Percentiles rank a stretch among this genome's conserved stretches.
Evolutionary conservation across 2,888 invertebrate genomes (phyloP).

Genomic region (Platycnemis pennipes): DNA sequence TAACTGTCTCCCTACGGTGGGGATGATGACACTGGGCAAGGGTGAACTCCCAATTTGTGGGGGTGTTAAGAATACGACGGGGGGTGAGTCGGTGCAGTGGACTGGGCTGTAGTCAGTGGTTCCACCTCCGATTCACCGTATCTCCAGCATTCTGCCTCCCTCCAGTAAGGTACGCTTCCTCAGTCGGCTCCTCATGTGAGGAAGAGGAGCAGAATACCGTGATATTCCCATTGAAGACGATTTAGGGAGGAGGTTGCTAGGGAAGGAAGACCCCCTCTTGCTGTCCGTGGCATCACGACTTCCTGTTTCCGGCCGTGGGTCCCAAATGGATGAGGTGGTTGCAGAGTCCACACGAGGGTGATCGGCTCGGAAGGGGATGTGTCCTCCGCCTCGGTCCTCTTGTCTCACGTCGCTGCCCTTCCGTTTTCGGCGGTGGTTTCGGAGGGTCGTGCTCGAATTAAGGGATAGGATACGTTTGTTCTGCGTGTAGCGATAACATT

Average conservation of each 20-base stretch:
- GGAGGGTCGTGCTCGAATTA: background rate
- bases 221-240: conserved; percentile 14
- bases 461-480: background rate
- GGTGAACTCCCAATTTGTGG: background rate
- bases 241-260: background rate
- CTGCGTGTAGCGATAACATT: background rate
- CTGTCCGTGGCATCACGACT: conserved; percentile 41
- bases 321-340: conserved; percentile 16
- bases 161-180: background rate
- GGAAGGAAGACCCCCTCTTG: conserved; percentile 30
- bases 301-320: conserved; percentile 29
- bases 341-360: background rate
- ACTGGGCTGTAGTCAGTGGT: background rate
- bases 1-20: background rate
- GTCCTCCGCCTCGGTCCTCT: background rate
- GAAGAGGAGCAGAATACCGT: background rate
- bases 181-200: background rate
- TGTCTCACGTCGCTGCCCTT: background rate
- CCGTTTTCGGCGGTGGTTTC: background rate
- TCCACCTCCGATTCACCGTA: background rate
- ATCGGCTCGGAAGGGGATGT: background rate
- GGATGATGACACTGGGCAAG: background rate
- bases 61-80: background rate
- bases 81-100: background rate
- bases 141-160: background rate